phyloP scores from a whole-genome alignment of 2,888 invertebrate genomes.

The Metacarcinus magister region DNA sequence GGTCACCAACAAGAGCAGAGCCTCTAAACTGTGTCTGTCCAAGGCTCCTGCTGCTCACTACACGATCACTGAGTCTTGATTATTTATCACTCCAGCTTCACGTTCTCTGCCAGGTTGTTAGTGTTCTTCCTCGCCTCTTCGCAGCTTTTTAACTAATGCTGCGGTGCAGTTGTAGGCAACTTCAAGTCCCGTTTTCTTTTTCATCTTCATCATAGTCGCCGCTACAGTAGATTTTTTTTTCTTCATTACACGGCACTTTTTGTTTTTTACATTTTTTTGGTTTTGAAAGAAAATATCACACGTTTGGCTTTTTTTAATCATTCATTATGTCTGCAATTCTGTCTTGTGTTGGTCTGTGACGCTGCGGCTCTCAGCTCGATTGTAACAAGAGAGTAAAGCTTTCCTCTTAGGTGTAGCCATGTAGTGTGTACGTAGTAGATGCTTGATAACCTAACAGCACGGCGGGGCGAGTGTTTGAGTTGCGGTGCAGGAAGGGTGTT shows the following conservation, averaged over 20 bases:
- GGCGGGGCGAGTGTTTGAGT: neutral
- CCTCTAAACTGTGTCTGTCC: neutral
- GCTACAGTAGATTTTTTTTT: neutral
- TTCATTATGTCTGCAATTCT: neutral
- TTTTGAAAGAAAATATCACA: neutral
- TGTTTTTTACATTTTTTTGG: neutral
- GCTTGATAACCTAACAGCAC: conserved; percentile 1
- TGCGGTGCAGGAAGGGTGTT: neutral
- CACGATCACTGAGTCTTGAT: neutral
- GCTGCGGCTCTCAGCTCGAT: neutral
- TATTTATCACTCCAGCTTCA: neutral
- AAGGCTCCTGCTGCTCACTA: neutral
- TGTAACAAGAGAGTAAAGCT: neutral
- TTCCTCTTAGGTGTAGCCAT: neutral
- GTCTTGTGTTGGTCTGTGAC: conserved; percentile 32
- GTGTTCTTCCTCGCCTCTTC: conserved; percentile 9
- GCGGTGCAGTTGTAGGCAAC: neutral
- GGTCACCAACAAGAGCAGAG: neutral
- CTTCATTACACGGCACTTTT: neutral
- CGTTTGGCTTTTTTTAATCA: conserved; percentile 17
- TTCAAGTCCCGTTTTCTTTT: neutral
- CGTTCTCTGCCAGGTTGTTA: neutral
- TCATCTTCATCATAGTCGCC: neutral
- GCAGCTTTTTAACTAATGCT: neutral
- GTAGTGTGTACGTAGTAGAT: conserved; percentile 3